phyloP scores from a whole-genome alignment of 2,888 invertebrate genomes.

The Norana najaformis region DNA sequence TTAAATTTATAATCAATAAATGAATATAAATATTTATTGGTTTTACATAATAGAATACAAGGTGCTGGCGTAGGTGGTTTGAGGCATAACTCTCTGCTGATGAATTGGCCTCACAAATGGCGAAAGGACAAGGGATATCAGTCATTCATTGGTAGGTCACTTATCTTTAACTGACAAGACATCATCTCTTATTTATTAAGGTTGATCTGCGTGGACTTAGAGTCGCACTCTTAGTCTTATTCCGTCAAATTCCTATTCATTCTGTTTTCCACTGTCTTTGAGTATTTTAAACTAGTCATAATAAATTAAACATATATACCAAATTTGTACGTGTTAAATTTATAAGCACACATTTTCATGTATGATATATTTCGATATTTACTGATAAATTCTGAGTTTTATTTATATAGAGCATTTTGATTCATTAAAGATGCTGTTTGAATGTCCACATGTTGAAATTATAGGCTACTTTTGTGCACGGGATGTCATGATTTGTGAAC shows the following conservation, averaged over 20 bases:
- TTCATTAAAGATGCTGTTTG: no score
- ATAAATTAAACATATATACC: background rate
- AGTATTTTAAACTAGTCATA: background rate
- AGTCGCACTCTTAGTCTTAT: background rate
- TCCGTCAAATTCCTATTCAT: background rate
- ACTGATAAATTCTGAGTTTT: no score
- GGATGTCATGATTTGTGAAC: no score
- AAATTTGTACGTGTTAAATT: background rate
- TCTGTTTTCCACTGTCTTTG: background rate
- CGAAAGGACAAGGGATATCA: slow-evolving; percentile 70
- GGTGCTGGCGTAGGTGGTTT: slow-evolving; percentile 94
- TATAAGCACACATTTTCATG: background rate
- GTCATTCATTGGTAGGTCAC: slow-evolving; percentile 56
- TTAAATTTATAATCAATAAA: no score
- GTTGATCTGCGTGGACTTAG: background rate
- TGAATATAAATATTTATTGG: no score
- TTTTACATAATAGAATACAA: slow-evolving; percentile 17
- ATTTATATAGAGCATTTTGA: no score
- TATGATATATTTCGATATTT: no score
- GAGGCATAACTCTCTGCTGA: slow-evolving; percentile 95
- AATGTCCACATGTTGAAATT: no score
- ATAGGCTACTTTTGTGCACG: no score
- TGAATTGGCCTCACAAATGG: slow-evolving; percentile 99
- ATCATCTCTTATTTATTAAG: background rate
- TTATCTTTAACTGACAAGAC: no score